phyloP scores from a whole-genome alignment of 2,797 vertebrate species.

The Macroramphosus scolopax region DNA sequence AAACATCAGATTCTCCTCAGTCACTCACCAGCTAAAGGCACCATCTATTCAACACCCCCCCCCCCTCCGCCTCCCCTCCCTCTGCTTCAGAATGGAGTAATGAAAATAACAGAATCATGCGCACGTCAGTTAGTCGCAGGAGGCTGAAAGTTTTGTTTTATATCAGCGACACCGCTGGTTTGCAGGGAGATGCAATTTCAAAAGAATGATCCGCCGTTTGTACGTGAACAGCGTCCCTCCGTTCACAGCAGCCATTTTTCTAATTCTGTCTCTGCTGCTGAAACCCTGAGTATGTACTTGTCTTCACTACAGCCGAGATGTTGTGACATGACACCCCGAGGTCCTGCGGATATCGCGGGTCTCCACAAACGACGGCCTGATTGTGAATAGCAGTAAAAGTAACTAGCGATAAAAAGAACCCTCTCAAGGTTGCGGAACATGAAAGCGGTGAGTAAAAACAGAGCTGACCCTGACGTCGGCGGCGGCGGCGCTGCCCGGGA shows the following conservation, averaged over 20 bases:
- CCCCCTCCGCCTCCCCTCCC: not conserved
- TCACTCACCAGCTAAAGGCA: constrained; percentile 32
- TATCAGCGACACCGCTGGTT: constrained; percentile 12
- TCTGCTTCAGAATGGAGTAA: constrained; percentile 19
- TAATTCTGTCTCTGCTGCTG: constrained; percentile 18
- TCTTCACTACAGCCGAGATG: constrained; percentile 7
- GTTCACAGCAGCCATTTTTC: too few relatives aligned
- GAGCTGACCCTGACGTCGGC: too few relatives aligned
- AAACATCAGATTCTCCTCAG: constrained; percentile 28
- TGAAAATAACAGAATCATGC: constrained; percentile 29
- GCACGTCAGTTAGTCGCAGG: constrained; percentile 24
- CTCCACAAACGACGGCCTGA: too few relatives aligned
- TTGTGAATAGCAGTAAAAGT: constrained; percentile 11
- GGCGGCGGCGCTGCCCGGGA: constrained; percentile 35
- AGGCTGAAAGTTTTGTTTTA: constrained; percentile 3
- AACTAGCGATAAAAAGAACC: too few relatives aligned
- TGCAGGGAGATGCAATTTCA: constrained; percentile 29
- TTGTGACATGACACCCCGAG: constrained; percentile 8
- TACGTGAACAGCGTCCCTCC: too few relatives aligned
- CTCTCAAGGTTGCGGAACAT: too few relatives aligned
- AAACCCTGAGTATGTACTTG: constrained; percentile 13
- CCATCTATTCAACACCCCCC: constrained; percentile 12
- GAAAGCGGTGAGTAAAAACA: too few relatives aligned
- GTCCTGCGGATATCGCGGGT: not conserved
- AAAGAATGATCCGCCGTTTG: constrained; percentile 19